Conservation (phyloP, 92 coral and sea anemone species). For the Isaurus tuberculatus region DNA sequence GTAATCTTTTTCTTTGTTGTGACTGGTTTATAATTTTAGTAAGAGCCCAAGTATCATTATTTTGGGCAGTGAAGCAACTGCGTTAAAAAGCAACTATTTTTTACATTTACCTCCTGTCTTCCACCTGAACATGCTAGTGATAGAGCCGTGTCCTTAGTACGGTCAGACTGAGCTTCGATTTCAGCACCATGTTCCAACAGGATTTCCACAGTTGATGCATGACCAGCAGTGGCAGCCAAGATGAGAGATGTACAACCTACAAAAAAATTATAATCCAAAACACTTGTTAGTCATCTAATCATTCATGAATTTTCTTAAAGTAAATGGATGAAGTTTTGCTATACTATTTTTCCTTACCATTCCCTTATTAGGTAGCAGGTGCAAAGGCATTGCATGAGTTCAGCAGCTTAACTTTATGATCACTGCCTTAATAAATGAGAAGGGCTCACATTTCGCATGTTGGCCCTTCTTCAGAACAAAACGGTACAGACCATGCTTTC, state of each 20-base stretch:
- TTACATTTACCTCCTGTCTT: conserved; percentile 83
- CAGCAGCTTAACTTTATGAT: too few relatives aligned
- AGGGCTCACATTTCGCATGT: too few relatives aligned
- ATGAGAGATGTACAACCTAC: conserved; percentile 95
- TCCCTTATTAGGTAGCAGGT: too few relatives aligned
- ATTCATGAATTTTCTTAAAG: too few relatives aligned
- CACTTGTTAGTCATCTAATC: neutral
- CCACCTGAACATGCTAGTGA: conserved; percentile 99
- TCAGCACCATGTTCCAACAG: conserved; percentile 90
- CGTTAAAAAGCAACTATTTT: neutral
- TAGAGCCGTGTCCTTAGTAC: conserved; percentile 97
- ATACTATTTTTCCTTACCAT: too few relatives aligned
- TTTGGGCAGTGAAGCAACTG: neutral
- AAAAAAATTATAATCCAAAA: neutral
- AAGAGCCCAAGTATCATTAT: neutral
- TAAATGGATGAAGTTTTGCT: too few relatives aligned
- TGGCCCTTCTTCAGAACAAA: too few relatives aligned
- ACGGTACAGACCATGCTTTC: too few relatives aligned
- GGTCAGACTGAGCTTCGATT: conserved; percentile 99
- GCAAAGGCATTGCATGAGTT: too few relatives aligned
- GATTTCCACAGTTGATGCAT: conserved; percentile 96
- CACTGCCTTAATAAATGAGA: too few relatives aligned
- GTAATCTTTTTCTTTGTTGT: too few relatives aligned
- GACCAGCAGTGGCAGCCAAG: conserved; percentile 97
- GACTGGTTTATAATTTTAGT: too few relatives aligned